Evolutionary conservation across 2,888 invertebrate species (phyloP), one percentile per base, ranked within the genome.

Genomic region (Aphodius granarius): DNA sequence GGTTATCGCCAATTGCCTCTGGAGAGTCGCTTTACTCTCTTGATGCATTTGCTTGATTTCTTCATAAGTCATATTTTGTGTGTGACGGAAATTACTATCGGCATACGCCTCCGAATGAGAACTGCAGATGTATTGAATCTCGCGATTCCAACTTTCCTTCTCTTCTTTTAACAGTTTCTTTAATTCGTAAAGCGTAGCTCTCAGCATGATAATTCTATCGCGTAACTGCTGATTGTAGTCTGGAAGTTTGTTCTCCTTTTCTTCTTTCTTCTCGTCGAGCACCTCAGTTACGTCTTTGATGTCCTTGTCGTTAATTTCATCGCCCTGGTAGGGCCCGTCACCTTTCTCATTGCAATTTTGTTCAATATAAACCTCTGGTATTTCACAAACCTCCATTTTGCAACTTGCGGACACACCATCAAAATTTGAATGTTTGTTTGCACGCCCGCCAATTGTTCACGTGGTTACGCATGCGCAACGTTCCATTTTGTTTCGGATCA

Each of bases 1-100:
- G 23, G 84, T 84, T 5, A 86, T 84, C 9, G 86, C 84, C 43
- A 86, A 76, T 77, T 85, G 85, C 73, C 85, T 85, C 72, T 85
- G 82, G 21, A 85, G 77, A 62, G 82, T 83, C 43, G 80, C 79
- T 66, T 81, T 81, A 74, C 84, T 84, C 71, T 87, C 86, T 16
- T 83, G 84, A 63, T 85, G 85, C 5, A 82, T 81, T 65, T 83
- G 82, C 6, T 84, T 78, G 18, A 84, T 79, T 22, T 86, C 84
- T 74, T 86, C 84, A 78, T 85, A 64, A 3, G 64, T 63, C 64
- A 63, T 62, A 9, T 17, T 63, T 4, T 68, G 68, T n/a, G 68
- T n/a, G 21, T 20, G 22, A 5, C 21, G 20, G 13, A 18, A 66
- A 66, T 19, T 68, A 68, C 21, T 63, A 20, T 75, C 73, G 13